Percentiles rank a stretch among this genome's conserved stretches.
phyloP scores from a whole-genome alignment of 2,888 invertebrate genomes.

The Hoplodrina ambigua region DNA sequence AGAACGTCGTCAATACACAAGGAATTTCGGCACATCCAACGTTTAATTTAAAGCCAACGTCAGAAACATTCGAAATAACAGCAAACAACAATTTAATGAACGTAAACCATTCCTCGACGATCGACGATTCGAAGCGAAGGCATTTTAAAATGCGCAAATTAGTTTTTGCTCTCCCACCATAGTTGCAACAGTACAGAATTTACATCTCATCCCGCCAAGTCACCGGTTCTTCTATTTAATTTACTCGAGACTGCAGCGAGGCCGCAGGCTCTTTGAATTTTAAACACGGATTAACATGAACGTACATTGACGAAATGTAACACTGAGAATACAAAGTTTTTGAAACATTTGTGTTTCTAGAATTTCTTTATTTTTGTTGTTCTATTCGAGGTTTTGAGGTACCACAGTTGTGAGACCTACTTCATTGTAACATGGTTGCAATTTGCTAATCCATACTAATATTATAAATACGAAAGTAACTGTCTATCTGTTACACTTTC shows the following conservation, averaged over 20 bases:
- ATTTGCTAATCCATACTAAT: no score
- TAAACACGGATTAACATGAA: slow-evolving; percentile 74
- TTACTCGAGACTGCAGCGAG: slow-evolving; percentile 69
- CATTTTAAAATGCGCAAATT: slow-evolving; percentile 61
- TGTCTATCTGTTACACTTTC: no score
- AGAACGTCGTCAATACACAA: slow-evolving; percentile 4
- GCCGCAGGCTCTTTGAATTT: slow-evolving; percentile 76
- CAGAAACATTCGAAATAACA: slow-evolving; percentile 30
- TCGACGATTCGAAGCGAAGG: slow-evolving; percentile 49
- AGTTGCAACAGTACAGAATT: slow-evolving; percentile 72
- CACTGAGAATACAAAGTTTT: slow-evolving; percentile 57
- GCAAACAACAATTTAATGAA: slow-evolving; percentile 43
- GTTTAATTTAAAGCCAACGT: slow-evolving; percentile 17
- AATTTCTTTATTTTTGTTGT: slow-evolving; percentile 37
- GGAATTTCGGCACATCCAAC: background rate
- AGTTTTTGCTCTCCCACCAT: slow-evolving; percentile 59
- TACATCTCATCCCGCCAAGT: slow-evolving; percentile 72
- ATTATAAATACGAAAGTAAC: no score
- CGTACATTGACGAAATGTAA: slow-evolving; percentile 69
- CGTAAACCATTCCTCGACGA: slow-evolving; percentile 35
- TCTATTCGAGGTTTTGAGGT: background rate
- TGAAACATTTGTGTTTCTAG: slow-evolving; percentile 51
- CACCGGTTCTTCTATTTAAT: slow-evolving; percentile 74
- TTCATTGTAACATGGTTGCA: no score
- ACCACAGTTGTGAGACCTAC: background rate